Base-by-base conservation (phyloP, 1,140 invertebrate species). In the Gyrodactylus salaris region DNA sequence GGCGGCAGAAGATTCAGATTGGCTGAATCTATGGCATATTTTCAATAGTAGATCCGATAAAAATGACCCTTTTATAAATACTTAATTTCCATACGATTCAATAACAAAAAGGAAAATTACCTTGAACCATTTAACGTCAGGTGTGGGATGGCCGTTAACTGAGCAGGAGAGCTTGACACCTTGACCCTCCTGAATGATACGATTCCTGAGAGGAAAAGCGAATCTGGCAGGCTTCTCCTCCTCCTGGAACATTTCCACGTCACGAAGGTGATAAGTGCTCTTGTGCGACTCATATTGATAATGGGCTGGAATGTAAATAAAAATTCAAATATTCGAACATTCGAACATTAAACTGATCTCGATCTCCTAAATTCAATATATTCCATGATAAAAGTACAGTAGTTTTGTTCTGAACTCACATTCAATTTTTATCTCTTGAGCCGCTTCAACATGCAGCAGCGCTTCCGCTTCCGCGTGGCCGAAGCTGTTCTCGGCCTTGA, bases 401-500 rank as follows among this genome's bases (percentile, higher is more conserved):
- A n/a, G n/a, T n/a, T n/a, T n/a, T n/a, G n/a, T n/a, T 24, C 23
- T 72, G 21, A 2, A 68, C 19, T 68, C 21, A 68, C 24, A 2
- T n/a, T n/a, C n/a, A 20, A 26, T 1, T 26, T 20, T 72, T 68
- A 20, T 68, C 19, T 20, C 19, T 22, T 21, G 71, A 7, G 19
- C 1, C 89, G 88, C 88, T 85, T 95, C 91, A 25, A 99, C 92
- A 79, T 94, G 95, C 1, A 99, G 84, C 85, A 93, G 94, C 1
- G 94, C 91, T 70, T 90, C 87, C 82, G 95, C 92, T 82, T 98
- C 93, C 76, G 88, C 85, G 77, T 87, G 89, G 70, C 94, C 94
- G 81, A 94, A 98, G 78, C 90, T 89, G 83, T 98, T 99, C 80
- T 96, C 91, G 1, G 94, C 94, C 68, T 89, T 84, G 76, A 98